Evolutionary conservation across 2,113 vertebrate genomes (phyloP).

Genomic region (Alexandromys fortis): DNA sequence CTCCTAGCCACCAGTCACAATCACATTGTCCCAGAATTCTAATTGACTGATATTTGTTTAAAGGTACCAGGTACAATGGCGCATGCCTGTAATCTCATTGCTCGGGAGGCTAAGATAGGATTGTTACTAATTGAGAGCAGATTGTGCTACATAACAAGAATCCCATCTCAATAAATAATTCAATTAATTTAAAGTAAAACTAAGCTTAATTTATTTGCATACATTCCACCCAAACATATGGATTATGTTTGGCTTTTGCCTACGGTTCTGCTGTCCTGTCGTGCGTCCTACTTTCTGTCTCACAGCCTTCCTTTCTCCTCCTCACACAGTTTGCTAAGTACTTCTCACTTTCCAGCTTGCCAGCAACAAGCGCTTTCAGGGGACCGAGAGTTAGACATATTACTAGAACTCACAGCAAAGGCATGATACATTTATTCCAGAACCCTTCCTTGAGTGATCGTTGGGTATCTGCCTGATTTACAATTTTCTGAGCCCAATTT

Average conservation of each 20-base stretch:
- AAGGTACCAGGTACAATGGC: neutral
- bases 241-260: neutral
- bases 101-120: neutral
- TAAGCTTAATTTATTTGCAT: neutral
- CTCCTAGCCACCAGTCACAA: neutral
- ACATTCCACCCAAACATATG: neutral
- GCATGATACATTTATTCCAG: slow-evolving; percentile 7
- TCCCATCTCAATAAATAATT: neutral
- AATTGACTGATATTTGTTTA: neutral
- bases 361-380: slow-evolving; percentile 11
- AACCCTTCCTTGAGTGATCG: slow-evolving; percentile 26
- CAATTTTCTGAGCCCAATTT: neutral
- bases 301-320: slow-evolving; percentile 1
- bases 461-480: neutral
- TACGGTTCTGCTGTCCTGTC: neutral
- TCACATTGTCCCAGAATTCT: neutral
- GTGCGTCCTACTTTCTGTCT: slow-evolving; percentile 19
- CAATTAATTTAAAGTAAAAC: neutral
- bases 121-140: neutral
- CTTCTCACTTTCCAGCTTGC: neutral
- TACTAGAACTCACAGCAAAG: slow-evolving; percentile 29
- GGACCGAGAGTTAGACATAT: slow-evolving; percentile 20
- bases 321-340: neutral
- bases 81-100: neutral
- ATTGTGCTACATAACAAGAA: neutral